Conservation (phyloP, 1,140 invertebrate species). For the Hirudo medicinalis region DNA sequence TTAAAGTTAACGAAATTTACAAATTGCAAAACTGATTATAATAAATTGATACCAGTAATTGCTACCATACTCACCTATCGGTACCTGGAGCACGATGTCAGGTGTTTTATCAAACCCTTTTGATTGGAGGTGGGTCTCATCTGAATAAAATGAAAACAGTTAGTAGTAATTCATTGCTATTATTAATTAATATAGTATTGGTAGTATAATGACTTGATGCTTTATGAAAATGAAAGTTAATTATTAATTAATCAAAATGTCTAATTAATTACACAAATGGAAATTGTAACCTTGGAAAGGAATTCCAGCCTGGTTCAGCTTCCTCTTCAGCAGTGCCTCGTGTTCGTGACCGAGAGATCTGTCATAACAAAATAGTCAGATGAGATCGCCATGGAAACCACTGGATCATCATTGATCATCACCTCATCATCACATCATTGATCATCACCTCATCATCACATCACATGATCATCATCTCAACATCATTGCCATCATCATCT, state of each 20-base stretch:
- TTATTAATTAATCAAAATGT: constrained; percentile 11
- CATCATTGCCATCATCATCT: not conserved
- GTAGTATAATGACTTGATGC: too few relatives aligned
- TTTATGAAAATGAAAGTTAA: not conserved
- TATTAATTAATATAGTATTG: too few relatives aligned
- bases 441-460: not conserved
- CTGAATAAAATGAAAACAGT: constrained; percentile 32
- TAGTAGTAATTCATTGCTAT: too few relatives aligned
- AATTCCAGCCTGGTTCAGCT: constrained; percentile 49
- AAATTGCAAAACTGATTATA: too few relatives aligned
- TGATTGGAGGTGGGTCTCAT: constrained; percentile 63
- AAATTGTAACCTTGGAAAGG: constrained; percentile 45
- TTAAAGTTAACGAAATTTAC: too few relatives aligned
- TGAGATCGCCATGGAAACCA: too few relatives aligned
- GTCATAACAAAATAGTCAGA: not conserved
- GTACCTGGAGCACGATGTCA: constrained; percentile 77
- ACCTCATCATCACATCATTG: too few relatives aligned
- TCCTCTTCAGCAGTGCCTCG: constrained; percentile 53
- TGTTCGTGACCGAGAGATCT: constrained; percentile 63
- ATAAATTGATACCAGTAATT: too few relatives aligned
- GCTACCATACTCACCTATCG: constrained; percentile 47
- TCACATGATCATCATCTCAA: too few relatives aligned
- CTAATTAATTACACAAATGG: not conserved
- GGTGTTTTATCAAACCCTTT: constrained; percentile 88
- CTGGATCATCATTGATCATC: too few relatives aligned